These are phyloP conservation scores for Piprites chloris DNA, from an alignment of 2,113 vertebrate species.

Conservation along the genomic window DNA sequence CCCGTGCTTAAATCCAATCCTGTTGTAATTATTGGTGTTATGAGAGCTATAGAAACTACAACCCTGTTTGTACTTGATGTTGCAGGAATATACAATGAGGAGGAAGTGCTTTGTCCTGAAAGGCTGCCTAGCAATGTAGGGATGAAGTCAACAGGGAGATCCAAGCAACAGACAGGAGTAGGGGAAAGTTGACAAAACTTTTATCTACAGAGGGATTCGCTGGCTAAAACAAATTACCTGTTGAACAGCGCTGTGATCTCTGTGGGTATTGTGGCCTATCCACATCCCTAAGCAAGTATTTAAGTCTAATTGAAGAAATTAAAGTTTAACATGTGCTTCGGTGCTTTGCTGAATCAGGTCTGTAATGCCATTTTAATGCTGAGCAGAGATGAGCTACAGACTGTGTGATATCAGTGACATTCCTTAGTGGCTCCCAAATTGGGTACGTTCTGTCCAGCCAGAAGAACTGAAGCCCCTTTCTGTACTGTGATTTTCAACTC, in stretches of 20 bases:
- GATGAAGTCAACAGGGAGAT: background rate
- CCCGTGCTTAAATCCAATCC: background rate
- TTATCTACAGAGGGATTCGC: background rate
- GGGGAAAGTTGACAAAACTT: background rate
- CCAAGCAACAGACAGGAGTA: background rate
- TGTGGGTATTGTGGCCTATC: background rate
- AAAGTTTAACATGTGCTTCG: background rate
- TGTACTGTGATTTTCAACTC: slow-evolving; percentile 46
- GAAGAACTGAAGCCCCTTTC: slow-evolving; percentile 63
- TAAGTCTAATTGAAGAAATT: slow-evolving; percentile 21
- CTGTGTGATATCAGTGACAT: background rate
- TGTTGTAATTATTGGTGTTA: background rate
- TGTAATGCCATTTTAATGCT: accelerated
- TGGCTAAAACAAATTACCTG: slow-evolving; percentile 7
- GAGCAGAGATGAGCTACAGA: background rate
- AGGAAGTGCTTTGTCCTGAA: background rate
- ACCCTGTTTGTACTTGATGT: background rate
- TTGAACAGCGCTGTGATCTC: background rate
- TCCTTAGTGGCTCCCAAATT: background rate
- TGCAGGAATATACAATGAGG: background rate
- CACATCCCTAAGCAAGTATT: background rate
- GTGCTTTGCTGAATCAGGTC: background rate
- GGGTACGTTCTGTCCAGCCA: background rate
- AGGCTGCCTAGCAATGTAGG: background rate
- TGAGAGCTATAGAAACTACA: background rate